phyloP scores from a whole-genome alignment of 92 coral and sea anemone genomes.

The Diadumene lineata region DNA sequence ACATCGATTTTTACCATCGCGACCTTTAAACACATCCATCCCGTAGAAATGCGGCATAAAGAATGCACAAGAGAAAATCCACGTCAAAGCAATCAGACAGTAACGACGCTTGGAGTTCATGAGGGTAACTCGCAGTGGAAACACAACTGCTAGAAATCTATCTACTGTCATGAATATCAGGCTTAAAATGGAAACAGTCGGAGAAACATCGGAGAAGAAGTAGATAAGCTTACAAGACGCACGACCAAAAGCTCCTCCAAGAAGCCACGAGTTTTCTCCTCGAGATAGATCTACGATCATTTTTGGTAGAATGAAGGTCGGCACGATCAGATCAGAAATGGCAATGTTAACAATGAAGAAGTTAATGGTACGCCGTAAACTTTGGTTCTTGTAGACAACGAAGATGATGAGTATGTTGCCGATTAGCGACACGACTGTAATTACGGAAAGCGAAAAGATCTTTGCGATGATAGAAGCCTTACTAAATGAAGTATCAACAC shows the following conservation, averaged over 20 bases:
- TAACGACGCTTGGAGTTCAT: conserved; percentile 42
- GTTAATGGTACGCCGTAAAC: conserved; percentile 43
- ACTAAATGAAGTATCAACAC: not conserved
- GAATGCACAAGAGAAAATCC: conserved; percentile 34
- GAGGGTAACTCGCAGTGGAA: conserved; percentile 41
- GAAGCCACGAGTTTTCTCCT: conserved; percentile 19
- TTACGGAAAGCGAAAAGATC: conserved; percentile 15
- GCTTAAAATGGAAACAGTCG: conserved; percentile 41
- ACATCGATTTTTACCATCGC: not conserved
- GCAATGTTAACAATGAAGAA: conserved; percentile 54
- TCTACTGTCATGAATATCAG: conserved; percentile 54
- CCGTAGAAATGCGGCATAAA: conserved; percentile 34
- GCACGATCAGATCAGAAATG: conserved; percentile 39
- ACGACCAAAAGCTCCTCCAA: conserved; percentile 25
- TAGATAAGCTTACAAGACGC: conserved; percentile 22
- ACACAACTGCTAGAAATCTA: conserved; percentile 50
- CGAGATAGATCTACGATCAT: not conserved
- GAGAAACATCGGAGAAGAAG: conserved; percentile 29
- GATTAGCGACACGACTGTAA: conserved; percentile 16
- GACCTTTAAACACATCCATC: not conserved
- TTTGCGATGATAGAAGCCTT: conserved; percentile 12
- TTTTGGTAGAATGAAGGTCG: conserved; percentile 21
- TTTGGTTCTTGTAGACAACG: conserved; percentile 30
- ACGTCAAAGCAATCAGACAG: conserved; percentile 36
- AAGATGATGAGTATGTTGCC: conserved; percentile 45